Conservation (phyloP, 2,797 vertebrate species). For the Acridotheres tristis region DNA sequence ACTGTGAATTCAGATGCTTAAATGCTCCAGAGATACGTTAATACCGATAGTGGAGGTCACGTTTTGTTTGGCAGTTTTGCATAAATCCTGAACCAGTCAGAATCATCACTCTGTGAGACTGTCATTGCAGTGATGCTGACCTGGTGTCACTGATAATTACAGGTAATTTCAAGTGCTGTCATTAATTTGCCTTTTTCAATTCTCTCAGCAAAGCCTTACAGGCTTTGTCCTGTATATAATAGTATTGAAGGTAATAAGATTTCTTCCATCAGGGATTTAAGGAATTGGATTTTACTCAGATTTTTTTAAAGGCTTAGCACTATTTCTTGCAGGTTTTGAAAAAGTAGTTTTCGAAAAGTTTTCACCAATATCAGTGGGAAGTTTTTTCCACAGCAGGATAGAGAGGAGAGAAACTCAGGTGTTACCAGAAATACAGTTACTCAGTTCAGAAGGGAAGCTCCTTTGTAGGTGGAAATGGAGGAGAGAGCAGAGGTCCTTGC, state of each 20-base stretch:
- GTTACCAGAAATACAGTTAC: neutral
- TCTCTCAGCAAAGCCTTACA: conserved; percentile 48
- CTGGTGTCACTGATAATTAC: conserved; percentile 62
- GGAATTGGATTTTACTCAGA: conserved; percentile 46
- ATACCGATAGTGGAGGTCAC: neutral
- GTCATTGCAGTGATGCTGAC: conserved; percentile 40
- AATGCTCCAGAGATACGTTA: conserved; percentile 47
- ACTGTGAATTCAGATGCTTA: conserved; percentile 15
- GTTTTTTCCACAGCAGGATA: neutral
- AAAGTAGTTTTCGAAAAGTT: neutral
- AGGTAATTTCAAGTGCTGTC: conserved; percentile 61
- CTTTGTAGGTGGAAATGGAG: neutral
- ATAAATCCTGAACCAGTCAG: neutral
- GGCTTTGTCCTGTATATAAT: conserved; percentile 58
- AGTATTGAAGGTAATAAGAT: conserved; percentile 58
- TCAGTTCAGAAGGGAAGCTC: neutral
- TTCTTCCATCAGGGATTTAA: conserved; percentile 54
- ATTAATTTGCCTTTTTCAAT: conserved; percentile 64
- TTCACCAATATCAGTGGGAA: neutral
- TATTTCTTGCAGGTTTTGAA: neutral
- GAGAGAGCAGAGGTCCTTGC: neutral
- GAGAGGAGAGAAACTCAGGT: neutral
- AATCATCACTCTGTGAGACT: neutral
- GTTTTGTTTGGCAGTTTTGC: conserved; percentile 37
- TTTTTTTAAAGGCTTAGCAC: conserved; percentile 6